These are phyloP conservation scores for Maniola hyperantus DNA, from an alignment of 2,888 invertebrate species.

Conservation along the genomic window DNA sequence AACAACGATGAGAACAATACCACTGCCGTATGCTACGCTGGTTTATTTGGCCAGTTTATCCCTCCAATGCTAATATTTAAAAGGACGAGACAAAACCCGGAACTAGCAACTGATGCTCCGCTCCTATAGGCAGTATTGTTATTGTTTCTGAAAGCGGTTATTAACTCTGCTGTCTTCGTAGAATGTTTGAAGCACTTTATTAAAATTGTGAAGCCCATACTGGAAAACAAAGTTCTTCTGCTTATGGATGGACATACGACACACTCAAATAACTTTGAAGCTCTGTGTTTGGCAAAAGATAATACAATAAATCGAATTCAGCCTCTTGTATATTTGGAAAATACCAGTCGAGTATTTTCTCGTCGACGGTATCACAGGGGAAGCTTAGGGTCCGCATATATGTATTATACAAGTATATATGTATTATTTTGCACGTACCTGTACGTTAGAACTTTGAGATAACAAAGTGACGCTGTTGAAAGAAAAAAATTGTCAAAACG, in stretches of 20 bases:
- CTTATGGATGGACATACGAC: not conserved
- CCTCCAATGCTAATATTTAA: not conserved
- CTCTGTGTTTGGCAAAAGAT: not conserved
- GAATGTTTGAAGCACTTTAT: not conserved
- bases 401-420: too few relatives aligned
- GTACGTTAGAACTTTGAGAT: too few relatives aligned
- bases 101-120: not conserved
- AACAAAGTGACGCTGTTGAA: too few relatives aligned
- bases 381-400: too few relatives aligned
- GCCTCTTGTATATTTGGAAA: too few relatives aligned
- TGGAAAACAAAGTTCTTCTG: not conserved
- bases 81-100: not conserved
- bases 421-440: too few relatives aligned
- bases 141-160: not conserved
- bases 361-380: too few relatives aligned
- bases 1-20: too few relatives aligned
- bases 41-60: not conserved
- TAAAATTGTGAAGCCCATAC: not conserved
- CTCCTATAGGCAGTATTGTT: not conserved
- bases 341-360: too few relatives aligned
- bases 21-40: not conserved
- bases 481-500: too few relatives aligned
- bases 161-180: not conserved
- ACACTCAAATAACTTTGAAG: not conserved
- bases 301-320: not conserved